These are phyloP conservation scores for Heliornis fulica DNA, from an alignment of 2,113 vertebrate species.

Conservation along the genomic window DNA sequence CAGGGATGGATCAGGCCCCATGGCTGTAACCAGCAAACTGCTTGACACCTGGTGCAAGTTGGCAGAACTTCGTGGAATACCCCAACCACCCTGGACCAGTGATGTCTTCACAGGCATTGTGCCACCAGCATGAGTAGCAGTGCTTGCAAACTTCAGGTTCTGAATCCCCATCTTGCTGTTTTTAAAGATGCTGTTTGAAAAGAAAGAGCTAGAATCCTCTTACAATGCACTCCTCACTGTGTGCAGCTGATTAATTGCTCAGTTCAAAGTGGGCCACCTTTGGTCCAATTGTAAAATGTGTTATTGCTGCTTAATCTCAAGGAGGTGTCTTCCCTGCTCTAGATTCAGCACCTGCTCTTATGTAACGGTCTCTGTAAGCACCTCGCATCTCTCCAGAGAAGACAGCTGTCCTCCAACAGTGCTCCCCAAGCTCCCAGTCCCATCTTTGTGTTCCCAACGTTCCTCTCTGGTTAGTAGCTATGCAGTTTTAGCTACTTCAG, in stretches of 20 bases:
- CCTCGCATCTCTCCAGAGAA: not conserved
- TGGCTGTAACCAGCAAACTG: not conserved
- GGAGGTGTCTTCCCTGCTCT: not conserved
- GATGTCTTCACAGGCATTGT: not conserved
- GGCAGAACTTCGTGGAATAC: not conserved
- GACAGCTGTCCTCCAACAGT: not conserved
- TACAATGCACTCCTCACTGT: rapidly evolving
- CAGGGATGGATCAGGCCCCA: not conserved
- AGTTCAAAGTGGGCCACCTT: not conserved
- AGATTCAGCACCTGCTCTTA: no score
- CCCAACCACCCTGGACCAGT: rapidly evolving
- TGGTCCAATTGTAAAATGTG: not conserved
- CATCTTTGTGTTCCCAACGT: not conserved
- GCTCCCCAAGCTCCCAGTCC: not conserved
- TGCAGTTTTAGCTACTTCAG: not conserved
- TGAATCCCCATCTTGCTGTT: not conserved
- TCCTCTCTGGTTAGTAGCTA: not conserved
- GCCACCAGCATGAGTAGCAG: not conserved
- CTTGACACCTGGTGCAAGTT: not conserved
- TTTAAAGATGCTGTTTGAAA: not conserved
- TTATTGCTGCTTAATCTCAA: not conserved
- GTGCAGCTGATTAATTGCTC: not conserved
- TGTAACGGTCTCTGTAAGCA: not conserved
- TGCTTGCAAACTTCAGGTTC: not conserved
- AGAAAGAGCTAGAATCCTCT: not conserved